These are phyloP conservation scores for Drosophila glabriapex DNA, from an alignment of 2,888 invertebrate species.

Conservation along the genomic window DNA sequence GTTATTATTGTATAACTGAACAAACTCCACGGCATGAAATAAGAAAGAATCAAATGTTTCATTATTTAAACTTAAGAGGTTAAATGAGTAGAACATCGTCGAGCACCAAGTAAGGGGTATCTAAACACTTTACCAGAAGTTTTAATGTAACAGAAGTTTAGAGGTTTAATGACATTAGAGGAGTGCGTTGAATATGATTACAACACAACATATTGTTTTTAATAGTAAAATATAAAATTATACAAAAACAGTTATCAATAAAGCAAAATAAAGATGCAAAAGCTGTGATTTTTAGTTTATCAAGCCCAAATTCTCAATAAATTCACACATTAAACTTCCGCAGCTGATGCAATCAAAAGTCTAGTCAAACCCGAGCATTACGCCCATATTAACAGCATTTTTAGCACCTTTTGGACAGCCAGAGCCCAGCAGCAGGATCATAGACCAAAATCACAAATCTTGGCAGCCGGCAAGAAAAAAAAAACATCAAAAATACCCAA, in stretches of 20 bases:
- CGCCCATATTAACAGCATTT: conserved; percentile 75
- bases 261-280: neutral
- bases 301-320: neutral
- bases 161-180: neutral
- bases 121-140: no score
- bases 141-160: neutral
- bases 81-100: neutral
- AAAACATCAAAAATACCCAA: conserved; percentile 45
- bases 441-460: conserved; percentile 19
- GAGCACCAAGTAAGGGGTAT: neutral
- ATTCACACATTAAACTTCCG: neutral
- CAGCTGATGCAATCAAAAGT: conserved; percentile 38
- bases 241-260: neutral
- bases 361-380: conserved; percentile 35
- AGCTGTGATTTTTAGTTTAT: neutral
- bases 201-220: neutral
- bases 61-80: neutral
- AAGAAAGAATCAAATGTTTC: no score
- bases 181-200: neutral
- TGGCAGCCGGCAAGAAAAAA: conserved; percentile 48
- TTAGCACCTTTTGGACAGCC: conserved; percentile 62
- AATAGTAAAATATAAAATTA: neutral
- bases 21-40: neutral
- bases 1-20: neutral
- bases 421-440: conserved; percentile 18